phyloP scores from a whole-genome alignment of 2,113 vertebrate species.

The Setophaga coronata region DNA sequence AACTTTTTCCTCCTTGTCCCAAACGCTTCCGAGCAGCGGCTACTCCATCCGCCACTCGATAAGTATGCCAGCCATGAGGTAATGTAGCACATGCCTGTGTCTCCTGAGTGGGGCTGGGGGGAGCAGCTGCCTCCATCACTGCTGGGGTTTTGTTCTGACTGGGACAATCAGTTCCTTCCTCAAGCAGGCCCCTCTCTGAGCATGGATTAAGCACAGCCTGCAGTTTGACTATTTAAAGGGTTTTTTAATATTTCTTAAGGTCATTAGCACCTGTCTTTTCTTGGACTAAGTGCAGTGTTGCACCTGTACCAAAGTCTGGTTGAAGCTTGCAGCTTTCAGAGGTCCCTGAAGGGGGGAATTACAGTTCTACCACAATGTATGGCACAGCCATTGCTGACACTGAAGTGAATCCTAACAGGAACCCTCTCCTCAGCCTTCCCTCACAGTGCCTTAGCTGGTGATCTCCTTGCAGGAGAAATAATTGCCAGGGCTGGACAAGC shows the following conservation, averaged over 20 bases:
- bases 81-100: constrained; percentile 68
- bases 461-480: background rate
- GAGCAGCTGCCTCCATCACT: background rate
- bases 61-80: constrained; percentile 99
- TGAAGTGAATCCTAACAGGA: fast-evolving
- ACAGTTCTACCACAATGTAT: background rate
- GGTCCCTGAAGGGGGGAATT: background rate
- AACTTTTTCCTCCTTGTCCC: constrained; percentile 81
- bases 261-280: background rate
- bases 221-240: background rate
- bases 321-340: background rate
- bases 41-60: constrained; percentile 98
- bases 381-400: background rate
- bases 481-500: background rate
- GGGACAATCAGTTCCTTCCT: background rate
- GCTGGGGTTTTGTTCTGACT: background rate
- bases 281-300: background rate
- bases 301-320: background rate
- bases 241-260: background rate
- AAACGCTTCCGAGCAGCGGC: constrained; percentile 90
- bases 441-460: background rate
- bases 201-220: fast-evolving
- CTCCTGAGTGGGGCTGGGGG: background rate
- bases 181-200: fast-evolving
- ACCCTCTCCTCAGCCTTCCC: background rate